A percentile compares a stretch with the other conserved stretches of the same genome.
Conservation (phyloP, 1,140 invertebrate genomes). For the Propsilocerus akamusi region DNA sequence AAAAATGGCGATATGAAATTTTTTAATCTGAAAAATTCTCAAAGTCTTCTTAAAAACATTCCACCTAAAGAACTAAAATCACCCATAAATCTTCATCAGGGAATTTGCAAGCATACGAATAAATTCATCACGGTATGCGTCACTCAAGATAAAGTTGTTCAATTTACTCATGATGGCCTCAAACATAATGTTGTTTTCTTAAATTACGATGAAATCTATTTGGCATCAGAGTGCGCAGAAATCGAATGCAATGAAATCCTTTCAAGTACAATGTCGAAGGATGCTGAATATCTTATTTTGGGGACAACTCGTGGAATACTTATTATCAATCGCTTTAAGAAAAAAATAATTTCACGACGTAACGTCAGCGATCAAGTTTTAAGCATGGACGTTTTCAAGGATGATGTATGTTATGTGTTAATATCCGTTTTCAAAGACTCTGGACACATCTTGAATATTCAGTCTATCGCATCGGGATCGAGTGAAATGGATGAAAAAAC, state of each 20-base stretch:
- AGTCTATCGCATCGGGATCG: slow-evolving; percentile 11
- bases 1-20: neutral
- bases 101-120: neutral
- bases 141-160: slow-evolving; percentile 8
- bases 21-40: neutral
- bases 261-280: slow-evolving; percentile 14
- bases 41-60: neutral
- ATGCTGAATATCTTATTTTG: slow-evolving; percentile 14
- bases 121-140: slow-evolving; percentile 11
- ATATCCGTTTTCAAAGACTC: slow-evolving; percentile 12
- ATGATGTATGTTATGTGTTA: slow-evolving; percentile 14
- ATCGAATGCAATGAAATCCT: slow-evolving; percentile 9
- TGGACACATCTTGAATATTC: slow-evolving; percentile 13
- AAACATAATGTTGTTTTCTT: neutral
- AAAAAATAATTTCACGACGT: slow-evolving; percentile 11
- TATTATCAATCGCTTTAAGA: slow-evolving; percentile 13
- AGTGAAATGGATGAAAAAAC: slow-evolving; percentile 8
- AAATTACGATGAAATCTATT: neutral
- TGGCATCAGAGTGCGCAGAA: neutral
- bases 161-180: neutral
- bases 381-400: slow-evolving; percentile 16
- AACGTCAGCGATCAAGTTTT: slow-evolving; percentile 19
- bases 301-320: slow-evolving; percentile 16
- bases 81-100: slow-evolving; percentile 7
- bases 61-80: slow-evolving; percentile 4